Evolutionary conservation across 92 coral and sea anemone species (phyloP).

Genomic region (Palythoa heliodiscus): DNA sequence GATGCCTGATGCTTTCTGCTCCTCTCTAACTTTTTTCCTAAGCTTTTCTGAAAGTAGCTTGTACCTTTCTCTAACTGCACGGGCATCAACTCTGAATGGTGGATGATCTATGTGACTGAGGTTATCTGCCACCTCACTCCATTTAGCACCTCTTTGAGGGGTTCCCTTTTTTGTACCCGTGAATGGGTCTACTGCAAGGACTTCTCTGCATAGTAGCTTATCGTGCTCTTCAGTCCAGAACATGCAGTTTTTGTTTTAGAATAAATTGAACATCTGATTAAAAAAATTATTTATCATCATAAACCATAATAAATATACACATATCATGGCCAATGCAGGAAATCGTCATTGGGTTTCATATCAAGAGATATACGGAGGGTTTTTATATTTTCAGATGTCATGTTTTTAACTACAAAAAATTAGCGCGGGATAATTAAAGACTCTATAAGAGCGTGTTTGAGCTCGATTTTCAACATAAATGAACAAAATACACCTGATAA

Average conservation of each 20-base stretch:
- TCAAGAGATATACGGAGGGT: not conserved
- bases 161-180: slow-evolving; percentile 63
- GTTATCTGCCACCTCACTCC: slow-evolving; percentile 53
- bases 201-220: slow-evolving; percentile 53
- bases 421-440: slow-evolving; percentile 17
- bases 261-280: slow-evolving; percentile 17
- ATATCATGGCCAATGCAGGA: slow-evolving; percentile 9
- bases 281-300: slow-evolving; percentile 10
- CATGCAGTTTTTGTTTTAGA: slow-evolving; percentile 36
- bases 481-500: slow-evolving; percentile 24
- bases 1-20: slow-evolving; percentile 52
- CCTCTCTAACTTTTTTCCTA: slow-evolving; percentile 49
- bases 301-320: slow-evolving; percentile 2
- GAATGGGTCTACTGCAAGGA: slow-evolving; percentile 53
- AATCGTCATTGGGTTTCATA: slow-evolving; percentile 22
- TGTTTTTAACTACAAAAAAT: slow-evolving; percentile 3
- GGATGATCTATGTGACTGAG: slow-evolving; percentile 29
- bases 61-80: slow-evolving; percentile 57
- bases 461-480: slow-evolving; percentile 10
- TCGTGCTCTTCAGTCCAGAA: slow-evolving; percentile 60
- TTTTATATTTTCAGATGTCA: slow-evolving; percentile 23
- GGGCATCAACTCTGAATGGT: slow-evolving; percentile 49
- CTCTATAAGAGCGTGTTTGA: slow-evolving; percentile 24
- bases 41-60: slow-evolving; percentile 46
- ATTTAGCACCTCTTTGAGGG: slow-evolving; percentile 57